Evolutionary conservation across 1,140 invertebrate genomes (phyloP), one percentile per base, ranked within the genome.

Genomic region (Heliconius nattereri): DNA sequence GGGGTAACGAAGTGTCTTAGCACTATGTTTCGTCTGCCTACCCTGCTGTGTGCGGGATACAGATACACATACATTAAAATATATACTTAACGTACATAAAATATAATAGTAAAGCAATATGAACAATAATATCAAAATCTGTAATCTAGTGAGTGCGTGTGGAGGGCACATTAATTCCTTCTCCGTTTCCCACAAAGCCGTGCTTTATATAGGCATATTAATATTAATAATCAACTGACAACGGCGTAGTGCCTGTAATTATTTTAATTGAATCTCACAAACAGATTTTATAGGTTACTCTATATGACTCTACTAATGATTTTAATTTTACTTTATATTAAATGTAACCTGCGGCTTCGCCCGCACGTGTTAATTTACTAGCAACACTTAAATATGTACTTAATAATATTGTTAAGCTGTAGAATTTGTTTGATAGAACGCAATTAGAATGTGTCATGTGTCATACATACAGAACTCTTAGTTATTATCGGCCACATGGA

Each of bases 201-300:
- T 5, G 26, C 60, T 66, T 29, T 66, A 66, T 66, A 29, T 26
- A 66, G 20, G 19, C 20, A 23, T 29, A 66, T 29, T 66, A 66
- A 66, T 66, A 29, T 66, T 66, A 66, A 66, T 66, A 66, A 66
- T 66, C 23, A 66, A 66, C 60, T 26, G 60, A 66, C 60, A 66
- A 29, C 26, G 26, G 3, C 3, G 23, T 29, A 57, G 54, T 66
- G 13, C 6, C 29, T 66, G 26, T 66, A 26, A 66, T 66, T 66
- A 66, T 66, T 66, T 66, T 66, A 66, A 66, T 66, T 29, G 13
- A 16, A 66, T 66, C 20, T 57, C 54, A 52, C 7, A 52, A 20
- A 7, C n/a, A 60, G n/a, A 60, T 57, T 57, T 57, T 23, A 57
- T 57, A 20, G 54, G 3, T 57, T n/a, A 23, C 54, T 57, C 8